These are phyloP conservation scores for Mastomys natalensis DNA, from an alignment of 2,113 vertebrate species.

Conservation along the genomic window DNA sequence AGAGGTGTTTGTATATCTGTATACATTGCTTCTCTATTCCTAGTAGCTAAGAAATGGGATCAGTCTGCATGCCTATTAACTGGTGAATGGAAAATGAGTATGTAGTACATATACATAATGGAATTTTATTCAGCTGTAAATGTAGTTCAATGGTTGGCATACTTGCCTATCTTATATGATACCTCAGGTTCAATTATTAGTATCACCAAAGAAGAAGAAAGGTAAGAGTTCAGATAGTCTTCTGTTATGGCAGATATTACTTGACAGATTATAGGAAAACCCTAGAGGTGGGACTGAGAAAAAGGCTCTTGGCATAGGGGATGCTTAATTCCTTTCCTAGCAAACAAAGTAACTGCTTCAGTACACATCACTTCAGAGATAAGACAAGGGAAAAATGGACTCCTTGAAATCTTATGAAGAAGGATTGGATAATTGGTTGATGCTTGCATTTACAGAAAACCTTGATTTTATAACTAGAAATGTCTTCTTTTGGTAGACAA, in stretches of 20 bases:
- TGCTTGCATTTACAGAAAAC: conserved; percentile 30
- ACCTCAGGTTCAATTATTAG: background rate
- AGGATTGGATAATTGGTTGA: background rate
- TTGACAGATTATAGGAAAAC: background rate
- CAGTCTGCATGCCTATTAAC: background rate
- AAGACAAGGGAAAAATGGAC: background rate
- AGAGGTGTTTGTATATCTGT: background rate
- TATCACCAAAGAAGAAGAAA: background rate
- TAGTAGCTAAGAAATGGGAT: background rate
- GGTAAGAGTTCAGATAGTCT: background rate
- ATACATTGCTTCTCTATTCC: background rate
- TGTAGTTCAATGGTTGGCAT: background rate
- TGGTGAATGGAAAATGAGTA: background rate
- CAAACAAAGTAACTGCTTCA: conserved; percentile 15
- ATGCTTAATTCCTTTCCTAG: background rate
- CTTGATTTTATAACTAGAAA: conserved; percentile 5
- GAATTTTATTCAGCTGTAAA: background rate
- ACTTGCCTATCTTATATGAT: background rate
- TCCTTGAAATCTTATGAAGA: background rate
- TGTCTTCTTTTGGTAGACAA: conserved; percentile 46
- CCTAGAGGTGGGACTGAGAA: background rate
- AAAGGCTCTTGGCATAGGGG: background rate
- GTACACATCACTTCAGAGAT: background rate
- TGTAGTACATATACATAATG: background rate
- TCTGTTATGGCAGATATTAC: conserved; percentile 35